Conservation (phyloP, 2,113 vertebrate genomes). For the Ageneiosus marmoratus region DNA sequence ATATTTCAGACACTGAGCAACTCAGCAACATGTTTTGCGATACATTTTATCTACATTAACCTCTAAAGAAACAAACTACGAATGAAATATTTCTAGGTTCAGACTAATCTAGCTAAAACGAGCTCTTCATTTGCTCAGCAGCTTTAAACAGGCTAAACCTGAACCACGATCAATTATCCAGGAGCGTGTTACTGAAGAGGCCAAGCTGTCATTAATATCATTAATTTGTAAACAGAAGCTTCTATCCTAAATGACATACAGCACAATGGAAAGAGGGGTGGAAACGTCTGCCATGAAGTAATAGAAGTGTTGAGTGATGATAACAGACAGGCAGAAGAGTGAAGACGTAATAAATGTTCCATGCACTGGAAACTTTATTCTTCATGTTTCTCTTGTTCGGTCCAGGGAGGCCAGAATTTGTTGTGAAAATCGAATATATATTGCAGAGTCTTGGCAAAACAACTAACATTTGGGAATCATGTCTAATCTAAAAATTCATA, state of each 20-base stretch:
- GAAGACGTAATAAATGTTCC: background rate
- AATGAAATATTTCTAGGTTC: background rate
- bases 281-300: slow-evolving; percentile 58
- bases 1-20: background rate
- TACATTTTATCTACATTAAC: background rate
- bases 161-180: slow-evolving; percentile 77
- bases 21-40: background rate
- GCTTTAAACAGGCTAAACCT: slow-evolving; percentile 60
- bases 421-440: background rate
- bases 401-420: background rate
- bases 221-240: slow-evolving; percentile 77
- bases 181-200: slow-evolving; percentile 68
- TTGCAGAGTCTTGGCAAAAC: too few species aligned
- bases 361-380: background rate
- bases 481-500: background rate
- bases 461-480: background rate
- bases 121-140: background rate
- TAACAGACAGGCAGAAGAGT: background rate
- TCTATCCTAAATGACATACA: slow-evolving; percentile 74
- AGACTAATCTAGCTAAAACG: background rate
- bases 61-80: background rate
- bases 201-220: slow-evolving; percentile 74
- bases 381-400: background rate
- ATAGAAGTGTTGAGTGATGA: slow-evolving; percentile 4
- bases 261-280: slow-evolving; percentile 68